A percentile compares a stretch with the other conserved stretches of the same genome.
Evolutionary conservation across 2,113 vertebrate genomes (phyloP).

Genomic region (Corythornis vintsioides): DNA sequence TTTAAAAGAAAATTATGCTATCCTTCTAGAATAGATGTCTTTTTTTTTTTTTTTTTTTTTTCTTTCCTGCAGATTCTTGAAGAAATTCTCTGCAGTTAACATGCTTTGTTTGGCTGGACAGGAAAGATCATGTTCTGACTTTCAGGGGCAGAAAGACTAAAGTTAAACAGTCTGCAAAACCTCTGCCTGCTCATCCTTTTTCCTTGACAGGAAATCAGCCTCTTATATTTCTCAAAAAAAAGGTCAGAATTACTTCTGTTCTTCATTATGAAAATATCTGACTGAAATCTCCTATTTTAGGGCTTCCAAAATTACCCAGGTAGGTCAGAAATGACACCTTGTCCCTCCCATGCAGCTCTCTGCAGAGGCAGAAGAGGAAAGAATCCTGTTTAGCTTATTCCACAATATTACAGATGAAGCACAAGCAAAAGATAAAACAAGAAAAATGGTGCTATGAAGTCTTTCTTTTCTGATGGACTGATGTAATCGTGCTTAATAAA

Average conservation of each 20-base stretch:
- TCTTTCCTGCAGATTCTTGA: not conserved
- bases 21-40: not conserved
- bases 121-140: not conserved
- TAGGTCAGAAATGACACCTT: not conserved
- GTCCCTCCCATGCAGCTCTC: not conserved
- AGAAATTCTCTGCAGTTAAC: not conserved
- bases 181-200: not conserved
- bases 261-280: not conserved
- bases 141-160: not conserved
- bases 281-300: not conserved
- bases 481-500: not conserved
- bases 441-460: not conserved
- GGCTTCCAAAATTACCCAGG: not conserved
- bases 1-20: constrained; percentile 14
- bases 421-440: not conserved
- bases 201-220: not conserved
- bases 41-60: not conserved
- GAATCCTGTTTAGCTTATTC: not conserved
- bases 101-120: not conserved
- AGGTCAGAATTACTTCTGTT: not conserved
- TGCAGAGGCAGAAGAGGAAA: not conserved
- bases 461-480: not conserved
- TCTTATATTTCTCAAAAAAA: not conserved
- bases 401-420: not conserved
- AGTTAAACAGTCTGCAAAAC: not conserved